Evolutionary conservation across 2,797 vertebrate species (phyloP).

Genomic region (Microctenopoma stevenorrisi): DNA sequence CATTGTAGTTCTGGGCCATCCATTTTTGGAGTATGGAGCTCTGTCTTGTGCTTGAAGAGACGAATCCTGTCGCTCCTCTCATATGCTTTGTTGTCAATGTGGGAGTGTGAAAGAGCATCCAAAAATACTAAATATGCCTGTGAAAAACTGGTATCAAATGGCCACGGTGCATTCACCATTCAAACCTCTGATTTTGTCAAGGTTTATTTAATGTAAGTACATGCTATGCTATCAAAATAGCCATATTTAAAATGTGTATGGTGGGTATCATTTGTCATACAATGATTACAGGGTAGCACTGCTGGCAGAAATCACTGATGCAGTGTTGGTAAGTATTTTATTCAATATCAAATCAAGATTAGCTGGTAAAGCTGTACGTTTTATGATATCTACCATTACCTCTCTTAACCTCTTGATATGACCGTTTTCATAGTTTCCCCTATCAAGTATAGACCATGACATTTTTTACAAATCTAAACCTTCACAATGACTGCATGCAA

Average conservation of each 20-base stretch:
- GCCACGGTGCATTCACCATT: constrained; percentile 13
- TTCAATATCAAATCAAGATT: neutral
- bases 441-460: neutral
- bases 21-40: constrained; percentile 18
- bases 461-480: neutral
- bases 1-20: constrained; percentile 24
- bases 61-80: constrained; percentile 37
- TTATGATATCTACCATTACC: neutral
- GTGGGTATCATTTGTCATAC: neutral
- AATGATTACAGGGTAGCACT: neutral
- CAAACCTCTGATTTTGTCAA: neutral
- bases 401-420: neutral
- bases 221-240: constrained; percentile 1
- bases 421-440: neutral
- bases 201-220: constrained; percentile 18
- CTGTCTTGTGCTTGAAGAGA: constrained; percentile 36
- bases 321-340: neutral
- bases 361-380: neutral
- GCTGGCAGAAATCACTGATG: neutral
- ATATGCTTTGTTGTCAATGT: constrained; percentile 44
- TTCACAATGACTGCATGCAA: neutral
- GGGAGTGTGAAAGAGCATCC: constrained; percentile 42
- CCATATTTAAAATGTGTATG: neutral
- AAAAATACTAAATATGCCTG: constrained; percentile 37
- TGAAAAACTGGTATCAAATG: constrained; percentile 18